Conservation (phyloP, 2,113 vertebrate genomes). For the Australoheros scitulus region DNA sequence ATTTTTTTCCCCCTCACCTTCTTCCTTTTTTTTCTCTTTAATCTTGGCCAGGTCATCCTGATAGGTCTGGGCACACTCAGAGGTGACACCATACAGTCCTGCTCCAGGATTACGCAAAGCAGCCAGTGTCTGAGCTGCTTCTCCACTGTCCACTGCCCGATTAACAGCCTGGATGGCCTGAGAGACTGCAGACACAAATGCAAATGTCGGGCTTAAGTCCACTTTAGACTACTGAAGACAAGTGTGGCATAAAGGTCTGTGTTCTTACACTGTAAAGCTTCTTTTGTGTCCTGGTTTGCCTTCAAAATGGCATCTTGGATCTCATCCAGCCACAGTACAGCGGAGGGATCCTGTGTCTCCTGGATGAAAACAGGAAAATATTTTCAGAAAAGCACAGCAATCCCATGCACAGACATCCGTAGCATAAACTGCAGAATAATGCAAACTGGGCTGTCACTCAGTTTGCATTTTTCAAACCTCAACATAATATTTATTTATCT, state of each 20-base stretch:
- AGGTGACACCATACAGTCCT: slow-evolving; percentile 92
- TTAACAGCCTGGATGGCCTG: slow-evolving; percentile 91
- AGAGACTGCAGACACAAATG: slow-evolving; percentile 82
- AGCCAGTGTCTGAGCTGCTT: slow-evolving; percentile 82
- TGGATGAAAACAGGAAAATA: slow-evolving; percentile 55
- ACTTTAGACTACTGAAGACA: background rate
- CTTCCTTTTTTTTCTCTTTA: slow-evolving; percentile 80
- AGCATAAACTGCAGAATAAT: too few species aligned
- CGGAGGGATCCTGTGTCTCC: slow-evolving; percentile 95
- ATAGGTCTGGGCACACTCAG: slow-evolving; percentile 89
- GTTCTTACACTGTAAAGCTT: slow-evolving; percentile 88
- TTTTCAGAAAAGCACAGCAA: background rate
- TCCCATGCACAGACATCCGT: background rate
- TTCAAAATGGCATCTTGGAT: slow-evolving; percentile 91
- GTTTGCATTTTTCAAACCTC: too few species aligned
- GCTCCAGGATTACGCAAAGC: slow-evolving; percentile 86
- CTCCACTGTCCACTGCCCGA: slow-evolving; percentile 86
- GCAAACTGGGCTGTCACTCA: too few species aligned
- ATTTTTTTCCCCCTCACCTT: slow-evolving; percentile 77
- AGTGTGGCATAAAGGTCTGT: background rate
- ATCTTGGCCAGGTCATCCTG: slow-evolving; percentile 85
- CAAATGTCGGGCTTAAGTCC: background rate
- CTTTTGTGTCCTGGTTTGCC: slow-evolving; percentile 91
- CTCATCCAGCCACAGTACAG: slow-evolving; percentile 97
- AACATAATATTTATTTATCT: too few species aligned